Percentiles rank a stretch among this genome's conserved stretches.
These are phyloP conservation scores for Danio kyathit DNA, from an alignment of 2,797 vertebrate genomes.

Conservation along the genomic window DNA sequence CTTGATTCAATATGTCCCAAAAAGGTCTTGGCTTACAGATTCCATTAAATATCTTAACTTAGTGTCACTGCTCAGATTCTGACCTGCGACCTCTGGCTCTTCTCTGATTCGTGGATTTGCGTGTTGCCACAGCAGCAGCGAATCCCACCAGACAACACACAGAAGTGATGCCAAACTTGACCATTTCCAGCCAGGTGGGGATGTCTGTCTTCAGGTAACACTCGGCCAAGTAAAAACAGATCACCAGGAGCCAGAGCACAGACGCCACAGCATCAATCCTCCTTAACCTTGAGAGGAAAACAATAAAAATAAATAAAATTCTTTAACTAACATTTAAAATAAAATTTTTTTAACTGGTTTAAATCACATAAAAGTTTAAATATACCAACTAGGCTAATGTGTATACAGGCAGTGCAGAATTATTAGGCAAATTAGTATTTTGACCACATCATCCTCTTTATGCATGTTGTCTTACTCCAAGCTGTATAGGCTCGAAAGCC, in stretches of 20 bases:
- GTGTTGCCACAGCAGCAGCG: slow-evolving; percentile 89
- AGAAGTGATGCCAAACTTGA: slow-evolving; percentile 83
- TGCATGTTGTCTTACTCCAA: too few relatives aligned
- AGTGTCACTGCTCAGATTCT: slow-evolving; percentile 89
- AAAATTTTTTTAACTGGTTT: too few relatives aligned
- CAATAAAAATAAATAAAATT: background rate
- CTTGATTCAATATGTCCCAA: slow-evolving; percentile 28
- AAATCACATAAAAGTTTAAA: too few relatives aligned
- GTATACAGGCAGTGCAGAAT: too few relatives aligned
- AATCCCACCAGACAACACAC: slow-evolving; percentile 94
- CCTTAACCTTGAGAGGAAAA: slow-evolving; percentile 81
- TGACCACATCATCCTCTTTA: too few relatives aligned
- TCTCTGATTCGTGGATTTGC: slow-evolving; percentile 84
- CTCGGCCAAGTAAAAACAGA: slow-evolving; percentile 85
- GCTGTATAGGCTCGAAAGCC: too few relatives aligned
- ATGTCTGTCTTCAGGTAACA: slow-evolving; percentile 74
- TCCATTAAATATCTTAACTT: slow-evolving; percentile 61
- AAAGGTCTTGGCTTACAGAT: slow-evolving; percentile 22
- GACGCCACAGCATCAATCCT: slow-evolving; percentile 91
- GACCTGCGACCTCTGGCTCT: slow-evolving; percentile 95
- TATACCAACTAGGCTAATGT: too few relatives aligned
- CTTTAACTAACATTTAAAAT: too few relatives aligned
- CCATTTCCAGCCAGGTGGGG: slow-evolving; percentile 85
- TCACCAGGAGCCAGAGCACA: slow-evolving; percentile 88
- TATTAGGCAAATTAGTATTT: too few relatives aligned